Base-by-base conservation (phyloP, 2,888 invertebrate genomes). In the Mechanitis mazaeus region DNA sequence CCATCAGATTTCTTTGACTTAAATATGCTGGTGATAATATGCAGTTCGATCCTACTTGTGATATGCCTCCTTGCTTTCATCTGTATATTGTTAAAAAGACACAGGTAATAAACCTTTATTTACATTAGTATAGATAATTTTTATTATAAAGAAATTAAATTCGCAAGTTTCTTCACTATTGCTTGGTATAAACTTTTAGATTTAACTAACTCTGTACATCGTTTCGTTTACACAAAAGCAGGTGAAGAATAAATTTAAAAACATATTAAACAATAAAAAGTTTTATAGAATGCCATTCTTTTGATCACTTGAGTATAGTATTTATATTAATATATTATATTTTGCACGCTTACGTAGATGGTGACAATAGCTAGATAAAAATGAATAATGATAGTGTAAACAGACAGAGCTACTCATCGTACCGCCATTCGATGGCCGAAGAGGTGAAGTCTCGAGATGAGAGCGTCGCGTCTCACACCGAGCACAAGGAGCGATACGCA, bases 21-120 rank as follows among this genome's bases (percentile, higher is more conserved):
- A 12, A 91, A 90, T 65, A 88, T 90, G 83, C 69, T 91, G 69
- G 90, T 91, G n/a, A 91, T 91, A 64, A 78, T 88, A 28, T 88
- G 90, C 78, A 90, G 90, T 54, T 89, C 89, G 1, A 72, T 90
- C 2, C 81, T 91, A 0, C 80, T 91, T 0, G 81, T 90, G 28
- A 76, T 86, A 4, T 91, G 90, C 60, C 72, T 90, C 1, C 66
- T 85, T 65, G 87, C 89, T 0, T 91, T 90, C 74, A 79, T 91
- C 72, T 89, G 86, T 66, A 90, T 90, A 67, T 68, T 90, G 4
- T 73, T 89, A 12, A 83, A 81, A 66, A 83, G 86, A 64, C 88
- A 90, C 68, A 77, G 89, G 91, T 89, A 35, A 45, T 4, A 45
- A 42, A 33, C 28, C 35, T 11, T 42, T 58, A 20, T 20, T 20